Conservation (phyloP, 2,888 invertebrate genomes). For the Coremacera marginata region DNA sequence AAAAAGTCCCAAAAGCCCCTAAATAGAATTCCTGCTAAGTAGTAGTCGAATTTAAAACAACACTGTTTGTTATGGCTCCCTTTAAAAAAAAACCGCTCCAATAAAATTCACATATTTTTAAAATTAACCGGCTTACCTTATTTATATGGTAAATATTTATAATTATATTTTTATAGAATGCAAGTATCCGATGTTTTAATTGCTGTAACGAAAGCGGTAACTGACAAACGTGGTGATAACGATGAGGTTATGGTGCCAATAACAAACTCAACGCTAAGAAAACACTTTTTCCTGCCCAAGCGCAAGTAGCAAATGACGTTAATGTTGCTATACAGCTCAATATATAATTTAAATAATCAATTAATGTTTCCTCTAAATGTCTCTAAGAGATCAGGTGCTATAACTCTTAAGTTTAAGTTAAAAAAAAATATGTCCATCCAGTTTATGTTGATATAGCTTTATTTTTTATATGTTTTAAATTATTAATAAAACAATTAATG, state of each 20-base stretch:
- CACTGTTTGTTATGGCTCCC: no score
- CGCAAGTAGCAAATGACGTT: neutral
- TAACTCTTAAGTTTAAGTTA: neutral
- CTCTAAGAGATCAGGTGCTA: neutral
- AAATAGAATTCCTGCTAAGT: no score
- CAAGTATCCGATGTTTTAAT: constrained; percentile 63
- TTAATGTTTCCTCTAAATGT: neutral
- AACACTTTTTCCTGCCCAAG: constrained; percentile 60
- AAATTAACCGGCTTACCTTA: no score
- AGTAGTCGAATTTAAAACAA: no score
- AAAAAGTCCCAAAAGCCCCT: no score
- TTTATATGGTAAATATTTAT: constrained; percentile 20
- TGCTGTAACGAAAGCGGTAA: constrained; percentile 53
- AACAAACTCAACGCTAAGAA: constrained; percentile 54
- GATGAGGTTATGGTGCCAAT: constrained; percentile 61
- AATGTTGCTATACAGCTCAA: no score
- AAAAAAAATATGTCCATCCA: neutral
- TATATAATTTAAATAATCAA: neutral
- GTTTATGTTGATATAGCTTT: neutral
- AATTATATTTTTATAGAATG: constrained; percentile 48
- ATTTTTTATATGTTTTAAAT: neutral
- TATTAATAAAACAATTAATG: no score
- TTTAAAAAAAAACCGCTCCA: no score
- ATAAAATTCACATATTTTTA: no score
- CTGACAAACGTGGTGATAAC: constrained; percentile 53